Evolutionary conservation across 2,797 vertebrate species (phyloP).

Genomic region (Parambassis ranga): DNA sequence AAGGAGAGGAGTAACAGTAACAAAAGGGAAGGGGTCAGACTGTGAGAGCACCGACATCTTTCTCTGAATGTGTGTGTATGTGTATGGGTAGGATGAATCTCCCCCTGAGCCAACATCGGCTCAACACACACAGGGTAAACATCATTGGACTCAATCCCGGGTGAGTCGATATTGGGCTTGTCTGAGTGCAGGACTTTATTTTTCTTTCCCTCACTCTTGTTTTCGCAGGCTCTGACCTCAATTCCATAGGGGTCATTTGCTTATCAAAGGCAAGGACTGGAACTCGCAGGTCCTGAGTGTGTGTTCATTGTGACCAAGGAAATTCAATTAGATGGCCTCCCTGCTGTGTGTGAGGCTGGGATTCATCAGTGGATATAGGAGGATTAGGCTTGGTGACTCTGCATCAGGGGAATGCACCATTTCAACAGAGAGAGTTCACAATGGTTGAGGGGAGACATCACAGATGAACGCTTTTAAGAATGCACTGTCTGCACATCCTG

Average conservation of each 20-base stretch:
- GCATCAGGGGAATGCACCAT: slow-evolving; percentile 62
- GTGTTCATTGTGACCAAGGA: slow-evolving; percentile 86
- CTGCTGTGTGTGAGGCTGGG: slow-evolving; percentile 60
- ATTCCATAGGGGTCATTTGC: slow-evolving; percentile 89
- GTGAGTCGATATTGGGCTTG: slow-evolving; percentile 74
- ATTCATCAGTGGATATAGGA: slow-evolving; percentile 74
- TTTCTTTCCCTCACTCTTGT: slow-evolving; percentile 82
- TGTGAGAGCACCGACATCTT: slow-evolving; percentile 1
- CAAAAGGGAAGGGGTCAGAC: slow-evolving; percentile 36
- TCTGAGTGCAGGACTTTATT: slow-evolving; percentile 80
- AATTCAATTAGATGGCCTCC: slow-evolving; percentile 87
- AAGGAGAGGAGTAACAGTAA: slow-evolving; percentile 22
- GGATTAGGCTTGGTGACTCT: slow-evolving; percentile 77
- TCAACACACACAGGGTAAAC: slow-evolving; percentile 73
- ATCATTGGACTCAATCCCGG: slow-evolving; percentile 72
- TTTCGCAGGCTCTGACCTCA: slow-evolving; percentile 88
- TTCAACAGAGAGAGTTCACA: slow-evolving; percentile 70
- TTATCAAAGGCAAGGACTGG: slow-evolving; percentile 87
- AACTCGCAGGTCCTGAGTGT: slow-evolving; percentile 78
- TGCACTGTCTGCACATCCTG: slow-evolving; percentile 40
- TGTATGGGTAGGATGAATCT: slow-evolving; percentile 45
- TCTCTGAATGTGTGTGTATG: slow-evolving; percentile 5
- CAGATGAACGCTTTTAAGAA: slow-evolving; percentile 67
- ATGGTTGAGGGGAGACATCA: slow-evolving; percentile 64
- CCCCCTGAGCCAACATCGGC: slow-evolving; percentile 54